Evolutionary conservation across 2,888 invertebrate genomes (phyloP), one percentile per base, ranked within the genome.

Genomic region (Diarsia brunnea): DNA sequence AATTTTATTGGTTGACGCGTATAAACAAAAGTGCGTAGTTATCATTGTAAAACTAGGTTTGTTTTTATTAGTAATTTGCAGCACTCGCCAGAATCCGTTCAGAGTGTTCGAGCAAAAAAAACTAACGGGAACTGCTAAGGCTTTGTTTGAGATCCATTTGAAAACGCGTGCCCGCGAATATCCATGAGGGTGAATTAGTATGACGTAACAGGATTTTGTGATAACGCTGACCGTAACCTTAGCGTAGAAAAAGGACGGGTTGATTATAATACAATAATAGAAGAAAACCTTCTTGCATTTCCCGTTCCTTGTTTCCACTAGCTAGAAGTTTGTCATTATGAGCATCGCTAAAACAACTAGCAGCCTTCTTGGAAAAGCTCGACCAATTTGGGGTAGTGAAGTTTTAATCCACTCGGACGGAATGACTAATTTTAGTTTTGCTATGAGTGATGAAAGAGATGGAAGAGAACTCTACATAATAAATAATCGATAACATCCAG

Each of bases 111-210:
- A 60, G 55, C 53, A n/a, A n/a, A 38, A 65, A n/a, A 60, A 53
- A 53, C 51, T 51, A 27, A 31, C 31, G 58, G 49, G 58, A 64
- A 67, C n/a, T n/a, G 73, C 67, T 60, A 51, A 21, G 53, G 49
- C 77, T 70, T 60, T 58, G 63, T 72, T 74, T 78, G 66, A 63
- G 58, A 78, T 74, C 14, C 49, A 67, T 72, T 38, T 47, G 51
- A n/a, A 45, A 67, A 65, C 53, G 72, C 80, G 73, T 81, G 81
- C 64, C 53, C 12, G 31, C 51, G 84, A 84, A 78, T 84, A 84
- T 76, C 19, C 64, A 75, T 73, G 73, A 75, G 73, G 63, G n/a
- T 55, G 63, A 31, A 69, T 31, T 4, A 31, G 31, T 4, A 31
- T 73, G 51, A n/a, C 11, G 61, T 63, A 11, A n/a, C n/a, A 10